Evolutionary conservation across 2,797 vertebrate genomes (phyloP).

Genomic region (Pseudomugil gertrudae): DNA sequence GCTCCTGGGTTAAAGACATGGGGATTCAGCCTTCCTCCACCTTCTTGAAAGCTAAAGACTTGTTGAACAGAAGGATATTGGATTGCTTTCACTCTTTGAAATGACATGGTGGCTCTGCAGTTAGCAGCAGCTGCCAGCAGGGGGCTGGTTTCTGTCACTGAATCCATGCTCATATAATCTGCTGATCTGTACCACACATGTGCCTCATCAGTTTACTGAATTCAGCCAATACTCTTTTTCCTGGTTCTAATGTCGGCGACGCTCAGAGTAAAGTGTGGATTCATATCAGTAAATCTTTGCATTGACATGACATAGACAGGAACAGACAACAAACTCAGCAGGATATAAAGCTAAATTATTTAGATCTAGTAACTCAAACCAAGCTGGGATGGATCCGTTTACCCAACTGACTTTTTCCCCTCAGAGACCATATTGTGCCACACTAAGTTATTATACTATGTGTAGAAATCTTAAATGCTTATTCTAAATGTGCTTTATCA

Average conservation of each 20-base stretch:
- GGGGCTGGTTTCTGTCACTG: constrained; percentile 17
- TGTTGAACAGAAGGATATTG: background rate
- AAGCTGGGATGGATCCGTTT: constrained; percentile 43
- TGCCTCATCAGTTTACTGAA: background rate
- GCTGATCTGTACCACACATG: background rate
- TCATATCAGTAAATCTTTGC: constrained; percentile 1
- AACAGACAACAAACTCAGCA: constrained; percentile 3
- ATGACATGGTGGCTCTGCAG: constrained; percentile 16
- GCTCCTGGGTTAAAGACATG: constrained; percentile 4
- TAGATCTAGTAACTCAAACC: constrained; percentile 56
- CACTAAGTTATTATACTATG: constrained; percentile 18
- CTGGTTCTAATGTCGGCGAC: background rate
- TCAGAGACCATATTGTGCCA: constrained; percentile 41
- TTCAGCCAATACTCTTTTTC: background rate
- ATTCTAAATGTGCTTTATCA: constrained; percentile 16
- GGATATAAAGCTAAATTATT: constrained; percentile 66
- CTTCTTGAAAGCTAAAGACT: background rate
- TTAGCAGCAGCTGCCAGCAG: constrained; percentile 44
- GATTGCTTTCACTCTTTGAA: constrained; percentile 8
- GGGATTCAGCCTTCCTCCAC: background rate
- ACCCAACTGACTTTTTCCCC: constrained; percentile 30
- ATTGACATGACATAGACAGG: background rate
- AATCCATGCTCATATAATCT: background rate
- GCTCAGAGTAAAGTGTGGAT: background rate
- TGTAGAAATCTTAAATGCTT: constrained; percentile 3